phyloP scores from a whole-genome alignment of 2,888 invertebrate genomes.

The Trichopoda pennipes region DNA sequence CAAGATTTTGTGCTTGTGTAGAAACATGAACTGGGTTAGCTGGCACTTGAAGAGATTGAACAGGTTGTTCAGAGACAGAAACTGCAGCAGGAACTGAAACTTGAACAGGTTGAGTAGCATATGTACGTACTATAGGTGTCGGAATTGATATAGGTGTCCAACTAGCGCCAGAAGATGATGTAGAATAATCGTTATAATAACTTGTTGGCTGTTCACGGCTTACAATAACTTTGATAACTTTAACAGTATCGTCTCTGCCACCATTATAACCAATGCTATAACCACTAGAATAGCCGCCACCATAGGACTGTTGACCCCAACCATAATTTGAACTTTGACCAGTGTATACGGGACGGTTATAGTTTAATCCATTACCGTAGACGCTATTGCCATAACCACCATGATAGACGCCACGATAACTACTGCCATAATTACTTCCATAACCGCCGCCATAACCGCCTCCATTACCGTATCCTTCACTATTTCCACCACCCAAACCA shows the following conservation, averaged over 20 bases:
- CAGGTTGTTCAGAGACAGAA: constrained; percentile 23
- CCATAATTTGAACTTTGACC: constrained; percentile 54
- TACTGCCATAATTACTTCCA: constrained; percentile 11
- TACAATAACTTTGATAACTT: constrained; percentile 69
- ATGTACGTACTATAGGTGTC: constrained; percentile 37
- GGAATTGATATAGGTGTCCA: constrained; percentile 47
- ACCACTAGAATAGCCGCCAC: constrained; percentile 49
- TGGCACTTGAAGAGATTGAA: constrained; percentile 1
- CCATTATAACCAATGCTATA: constrained; percentile 35
- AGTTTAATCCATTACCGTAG: constrained; percentile 36
- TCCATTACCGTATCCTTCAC: constrained; percentile 17
- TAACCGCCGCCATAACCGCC: constrained; percentile 37
- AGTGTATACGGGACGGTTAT: constrained; percentile 61
- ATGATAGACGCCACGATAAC: constrained; percentile 12
- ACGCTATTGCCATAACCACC: constrained; percentile 38
- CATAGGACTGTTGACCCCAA: constrained; percentile 63
- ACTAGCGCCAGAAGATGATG: constrained; percentile 49
- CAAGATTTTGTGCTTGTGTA: constrained; percentile 1
- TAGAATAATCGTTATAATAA: constrained; percentile 44
- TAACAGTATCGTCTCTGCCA: constrained; percentile 56
- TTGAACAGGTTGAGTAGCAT: constrained; percentile 26
- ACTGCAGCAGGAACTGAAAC: constrained; percentile 29
- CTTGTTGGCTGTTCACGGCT: constrained; percentile 57
- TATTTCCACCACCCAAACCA: constrained; percentile 64
- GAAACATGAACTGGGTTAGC: too few species aligned